phyloP scores from a whole-genome alignment of 1,140 invertebrate species.

The Bursaphelenchus mucronatus region DNA sequence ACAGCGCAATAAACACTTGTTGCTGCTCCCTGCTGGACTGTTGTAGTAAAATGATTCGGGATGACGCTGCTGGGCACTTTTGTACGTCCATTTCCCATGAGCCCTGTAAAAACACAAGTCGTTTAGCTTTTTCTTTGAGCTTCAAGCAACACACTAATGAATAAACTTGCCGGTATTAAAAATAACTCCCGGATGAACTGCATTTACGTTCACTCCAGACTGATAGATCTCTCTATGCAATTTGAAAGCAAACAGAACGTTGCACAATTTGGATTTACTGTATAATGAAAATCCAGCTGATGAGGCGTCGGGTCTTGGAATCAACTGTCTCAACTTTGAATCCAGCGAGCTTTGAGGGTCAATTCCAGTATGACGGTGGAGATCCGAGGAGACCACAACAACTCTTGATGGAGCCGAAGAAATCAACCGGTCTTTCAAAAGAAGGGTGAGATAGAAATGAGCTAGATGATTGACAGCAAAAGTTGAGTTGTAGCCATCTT shows the following conservation, averaged over 20 bases:
- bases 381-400: too few relatives aligned
- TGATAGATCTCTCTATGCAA: conserved; percentile 71
- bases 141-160: not conserved
- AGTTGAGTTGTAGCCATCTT: too few relatives aligned
- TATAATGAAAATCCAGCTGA: conserved; percentile 71
- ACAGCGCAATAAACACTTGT: conserved; percentile 62
- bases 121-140: not conserved
- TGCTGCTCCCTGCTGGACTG: conserved; percentile 62
- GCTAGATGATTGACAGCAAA: too few relatives aligned
- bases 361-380: too few relatives aligned
- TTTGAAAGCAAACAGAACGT: conserved; percentile 76
- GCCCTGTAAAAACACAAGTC: conserved; percentile 8
- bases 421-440: too few relatives aligned
- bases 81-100: not conserved
- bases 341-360: too few relatives aligned
- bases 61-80: not conserved
- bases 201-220: conserved; percentile 72
- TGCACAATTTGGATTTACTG: conserved; percentile 83
- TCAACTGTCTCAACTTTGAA: too few relatives aligned
- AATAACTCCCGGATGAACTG: conserved; percentile 86
- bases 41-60: conserved; percentile 34
- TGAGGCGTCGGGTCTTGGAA: too few relatives aligned
- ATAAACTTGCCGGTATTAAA: conserved; percentile 69
- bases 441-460: too few relatives aligned
- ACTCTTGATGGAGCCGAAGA: too few relatives aligned